Percentiles rank a stretch among this genome's conserved stretches.
Conservation (phyloP, 1,140 invertebrate species). For the Bombus vancouverensis region DNA sequence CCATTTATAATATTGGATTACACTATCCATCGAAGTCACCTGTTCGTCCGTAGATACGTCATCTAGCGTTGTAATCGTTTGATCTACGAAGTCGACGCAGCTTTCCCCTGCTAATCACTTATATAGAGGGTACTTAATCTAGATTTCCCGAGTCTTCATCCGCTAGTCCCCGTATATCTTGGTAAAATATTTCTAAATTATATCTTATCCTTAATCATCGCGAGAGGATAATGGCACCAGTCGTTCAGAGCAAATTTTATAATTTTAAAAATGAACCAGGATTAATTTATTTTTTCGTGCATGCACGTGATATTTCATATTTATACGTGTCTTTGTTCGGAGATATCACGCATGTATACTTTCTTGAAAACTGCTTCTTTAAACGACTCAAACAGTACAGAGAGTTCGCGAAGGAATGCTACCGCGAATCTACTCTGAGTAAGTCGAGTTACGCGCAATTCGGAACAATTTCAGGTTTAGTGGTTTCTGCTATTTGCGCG, state of each 20-base stretch:
- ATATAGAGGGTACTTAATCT: background rate
- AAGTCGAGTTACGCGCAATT: constrained; percentile 76
- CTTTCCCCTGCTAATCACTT: background rate
- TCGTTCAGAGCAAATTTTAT: too few species aligned
- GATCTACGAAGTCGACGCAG: background rate
- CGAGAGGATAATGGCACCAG: background rate
- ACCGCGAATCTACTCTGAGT: constrained; percentile 67
- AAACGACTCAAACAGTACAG: background rate
- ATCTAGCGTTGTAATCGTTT: background rate
- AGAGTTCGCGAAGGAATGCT: constrained; percentile 31
- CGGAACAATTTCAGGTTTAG: constrained; percentile 79
- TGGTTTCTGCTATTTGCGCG: constrained; percentile 79
- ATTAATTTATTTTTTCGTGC: too few species aligned
- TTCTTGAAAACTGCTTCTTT: background rate
- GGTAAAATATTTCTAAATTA: background rate
- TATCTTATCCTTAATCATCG: too few species aligned
- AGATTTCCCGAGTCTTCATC: background rate
- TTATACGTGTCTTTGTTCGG: too few species aligned
- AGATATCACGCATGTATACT: too few species aligned
- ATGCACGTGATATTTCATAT: too few species aligned
- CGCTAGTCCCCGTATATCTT: background rate
- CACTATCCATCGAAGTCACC: constrained; percentile 70
- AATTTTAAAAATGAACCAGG: too few species aligned
- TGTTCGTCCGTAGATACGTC: constrained; percentile 8
- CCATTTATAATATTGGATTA: constrained; percentile 73